These are phyloP conservation scores for Aporrectodea caliginosa DNA, from an alignment of 1,140 invertebrate species.

Conservation along the genomic window DNA sequence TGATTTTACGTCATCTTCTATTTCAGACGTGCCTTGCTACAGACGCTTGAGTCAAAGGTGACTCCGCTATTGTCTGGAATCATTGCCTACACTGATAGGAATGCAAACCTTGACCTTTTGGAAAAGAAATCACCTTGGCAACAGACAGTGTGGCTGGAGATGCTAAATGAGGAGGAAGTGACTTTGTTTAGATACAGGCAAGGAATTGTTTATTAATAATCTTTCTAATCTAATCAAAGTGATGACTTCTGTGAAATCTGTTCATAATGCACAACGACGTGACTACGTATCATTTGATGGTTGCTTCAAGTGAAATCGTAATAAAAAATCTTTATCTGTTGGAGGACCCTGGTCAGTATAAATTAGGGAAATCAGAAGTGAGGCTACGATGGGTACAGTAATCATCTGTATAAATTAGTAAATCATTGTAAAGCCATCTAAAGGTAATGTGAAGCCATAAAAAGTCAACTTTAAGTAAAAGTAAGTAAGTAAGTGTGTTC, in stretches of 20 bases:
- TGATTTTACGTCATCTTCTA: conserved; percentile 40
- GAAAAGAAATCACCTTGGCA: neutral
- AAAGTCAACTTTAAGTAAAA: no score
- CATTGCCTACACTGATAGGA: conserved; percentile 42
- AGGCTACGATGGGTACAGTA: no score
- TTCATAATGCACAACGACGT: neutral
- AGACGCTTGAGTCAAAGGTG: conserved; percentile 40
- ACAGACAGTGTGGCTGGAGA: conserved; percentile 24
- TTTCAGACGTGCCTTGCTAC: conserved; percentile 40
- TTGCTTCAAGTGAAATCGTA: no score
- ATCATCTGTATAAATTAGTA: no score
- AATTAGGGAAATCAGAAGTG: no score
- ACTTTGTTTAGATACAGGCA: conserved; percentile 24
- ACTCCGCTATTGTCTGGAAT: conserved; percentile 41
- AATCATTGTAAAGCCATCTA: no score
- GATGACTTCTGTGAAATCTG: neutral
- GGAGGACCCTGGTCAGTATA: no score
- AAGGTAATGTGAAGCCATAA: no score
- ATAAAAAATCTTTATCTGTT: no score
- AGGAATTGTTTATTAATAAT: conserved; percentile 17
- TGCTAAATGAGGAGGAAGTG: conserved; percentile 35
- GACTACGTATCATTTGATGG: conserved; percentile 15
- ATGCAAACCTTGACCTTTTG: conserved; percentile 41
- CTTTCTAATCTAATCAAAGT: neutral
- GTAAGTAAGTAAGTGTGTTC: no score